Evolutionary conservation across 1,140 invertebrate genomes (phyloP).

Genomic region (Neodiprion pinetum): DNA sequence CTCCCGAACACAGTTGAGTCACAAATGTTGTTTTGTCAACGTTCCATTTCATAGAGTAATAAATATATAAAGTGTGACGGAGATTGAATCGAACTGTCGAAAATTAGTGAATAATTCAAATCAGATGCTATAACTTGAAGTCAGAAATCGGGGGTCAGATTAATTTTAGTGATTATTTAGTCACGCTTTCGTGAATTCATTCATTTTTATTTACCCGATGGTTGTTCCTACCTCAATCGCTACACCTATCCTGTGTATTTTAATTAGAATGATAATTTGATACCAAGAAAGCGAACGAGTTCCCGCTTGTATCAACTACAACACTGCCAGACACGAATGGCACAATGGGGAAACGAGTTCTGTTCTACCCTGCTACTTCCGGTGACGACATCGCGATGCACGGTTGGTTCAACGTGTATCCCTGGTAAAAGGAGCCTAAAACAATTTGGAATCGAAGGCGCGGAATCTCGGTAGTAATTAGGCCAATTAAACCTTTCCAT

Average conservation of each 20-base stretch:
- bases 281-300: not conserved
- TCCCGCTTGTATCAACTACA: not conserved
- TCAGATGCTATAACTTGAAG: too few species aligned
- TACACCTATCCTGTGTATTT: not conserved
- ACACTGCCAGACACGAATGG: not conserved
- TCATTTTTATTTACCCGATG: not conserved
- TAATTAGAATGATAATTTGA: not conserved
- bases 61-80: too few species aligned
- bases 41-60: too few species aligned
- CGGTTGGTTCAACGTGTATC: not conserved
- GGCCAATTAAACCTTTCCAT: not conserved
- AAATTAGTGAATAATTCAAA: too few species aligned
- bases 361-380: not conserved
- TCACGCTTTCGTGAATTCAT: not conserved
- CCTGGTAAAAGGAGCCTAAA: not conserved
- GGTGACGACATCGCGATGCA: not conserved
- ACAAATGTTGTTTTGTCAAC: not conserved
- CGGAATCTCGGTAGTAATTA: not conserved
- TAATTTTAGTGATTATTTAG: not conserved
- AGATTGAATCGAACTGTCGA: too few species aligned
- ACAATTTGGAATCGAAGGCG: not conserved
- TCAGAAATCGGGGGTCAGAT: too few species aligned
- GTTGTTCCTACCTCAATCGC: too few species aligned
- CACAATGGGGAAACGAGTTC: constrained; percentile 4
- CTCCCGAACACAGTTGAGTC: not conserved